phyloP scores from a whole-genome alignment of 92 coral and sea anemone species.

The Siderastrea radians region DNA sequence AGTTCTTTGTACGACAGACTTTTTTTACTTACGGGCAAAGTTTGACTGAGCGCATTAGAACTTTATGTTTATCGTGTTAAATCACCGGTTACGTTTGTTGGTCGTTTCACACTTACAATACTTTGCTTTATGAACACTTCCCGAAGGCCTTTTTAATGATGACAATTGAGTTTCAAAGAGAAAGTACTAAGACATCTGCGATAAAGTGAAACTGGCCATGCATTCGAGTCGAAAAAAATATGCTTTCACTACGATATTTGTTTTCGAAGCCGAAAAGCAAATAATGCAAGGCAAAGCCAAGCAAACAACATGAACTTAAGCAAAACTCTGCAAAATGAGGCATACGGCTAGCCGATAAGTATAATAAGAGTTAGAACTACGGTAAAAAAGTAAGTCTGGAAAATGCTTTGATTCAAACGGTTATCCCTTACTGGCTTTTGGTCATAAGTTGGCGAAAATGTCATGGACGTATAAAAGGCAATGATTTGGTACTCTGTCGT shows the following conservation, averaged over 20 bases:
- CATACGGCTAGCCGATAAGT: not conserved
- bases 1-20: not conserved
- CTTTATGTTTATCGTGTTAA: not conserved
- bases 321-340: no score
- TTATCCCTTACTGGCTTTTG: no score
- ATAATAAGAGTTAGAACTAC: not conserved
- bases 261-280: not conserved
- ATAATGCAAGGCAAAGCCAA: not conserved
- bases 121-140: not conserved
- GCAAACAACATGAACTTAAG: no score
- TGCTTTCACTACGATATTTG: not conserved
- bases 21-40: no score
- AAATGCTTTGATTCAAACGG: no score
- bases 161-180: no score
- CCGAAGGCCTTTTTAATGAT: no score
- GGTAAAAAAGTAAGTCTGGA: no score
- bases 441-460: not conserved
- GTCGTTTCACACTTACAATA: not conserved
- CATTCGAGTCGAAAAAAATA: not conserved
- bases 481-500: constrained; percentile 28
- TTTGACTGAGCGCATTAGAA: no score
- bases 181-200: no score
- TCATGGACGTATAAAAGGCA: not conserved
- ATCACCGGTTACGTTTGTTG: not conserved
- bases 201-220: not conserved